phyloP scores from a whole-genome alignment of 2,113 vertebrate species.

The Notiomystis cincta region DNA sequence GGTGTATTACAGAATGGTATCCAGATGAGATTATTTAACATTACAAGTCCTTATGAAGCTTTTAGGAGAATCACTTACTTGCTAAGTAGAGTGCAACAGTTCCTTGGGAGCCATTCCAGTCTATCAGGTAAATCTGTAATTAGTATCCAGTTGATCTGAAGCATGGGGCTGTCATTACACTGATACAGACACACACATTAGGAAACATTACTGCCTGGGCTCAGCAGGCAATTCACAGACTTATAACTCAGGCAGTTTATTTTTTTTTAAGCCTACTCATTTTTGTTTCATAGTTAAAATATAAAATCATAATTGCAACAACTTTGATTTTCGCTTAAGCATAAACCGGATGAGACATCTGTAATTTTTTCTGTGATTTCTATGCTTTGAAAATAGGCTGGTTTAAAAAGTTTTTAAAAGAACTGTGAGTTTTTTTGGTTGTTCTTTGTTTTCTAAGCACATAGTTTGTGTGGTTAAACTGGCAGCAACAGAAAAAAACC shows the following conservation, averaged over 20 bases:
- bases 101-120: conserved; percentile 39
- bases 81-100: conserved; percentile 21
- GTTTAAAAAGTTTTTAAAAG: background rate
- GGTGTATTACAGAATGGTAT: background rate
- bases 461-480: background rate
- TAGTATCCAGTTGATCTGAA: conserved; percentile 45
- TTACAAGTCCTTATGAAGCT: background rate
- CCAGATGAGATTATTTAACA: background rate
- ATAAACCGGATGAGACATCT: background rate
- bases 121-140: conserved; percentile 55
- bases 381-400: background rate
- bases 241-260: background rate
- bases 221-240: conserved; percentile 12
- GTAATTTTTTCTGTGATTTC: background rate
- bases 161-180: background rate
- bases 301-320: background rate
- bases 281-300: conserved; percentile 9
- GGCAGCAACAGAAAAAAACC: background rate
- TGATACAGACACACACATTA: conserved; percentile 10
- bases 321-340: background rate
- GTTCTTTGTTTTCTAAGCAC: background rate
- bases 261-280: background rate
- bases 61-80: background rate
- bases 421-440: background rate
- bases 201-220: conserved; percentile 6